Evolutionary conservation across 2,797 vertebrate genomes (phyloP), one percentile per base, ranked within the genome.

Genomic region (Ptychobarbus kaznakovi): DNA sequence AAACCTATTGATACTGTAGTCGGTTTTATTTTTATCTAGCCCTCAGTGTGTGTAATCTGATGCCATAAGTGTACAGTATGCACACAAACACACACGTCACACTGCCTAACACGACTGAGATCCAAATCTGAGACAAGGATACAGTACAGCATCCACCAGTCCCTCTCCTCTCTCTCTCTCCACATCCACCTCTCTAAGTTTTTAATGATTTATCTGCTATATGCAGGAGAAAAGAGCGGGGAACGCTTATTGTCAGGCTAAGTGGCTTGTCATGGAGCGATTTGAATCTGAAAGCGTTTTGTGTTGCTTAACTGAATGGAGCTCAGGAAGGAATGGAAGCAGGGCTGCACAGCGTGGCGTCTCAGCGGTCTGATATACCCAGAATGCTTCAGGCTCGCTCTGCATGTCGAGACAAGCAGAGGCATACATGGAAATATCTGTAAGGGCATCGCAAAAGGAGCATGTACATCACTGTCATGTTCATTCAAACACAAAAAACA

Each of bases 231-330:
- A 73, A 87, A 49, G 85, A 75, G 16, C 15, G 53, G 76, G 49
- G 66, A 81, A 22, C 65, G 79, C 51, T 75, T 78, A 89, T 90
- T 91, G 90, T 91, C 90, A 88, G 81, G 86, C 87, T 89, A 87
- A 91, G 81, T 85, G 86, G 81, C 89, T 88, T 87, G 84, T 90
- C 88, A 89, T 85, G 83, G 83, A 82, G 76, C 75, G 28, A 91
- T 92, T 91, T 92, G 86, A 91, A 92, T 91, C 86, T 89, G 87
- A 91, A 91, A 90, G 86, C 66, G 73, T 89, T 89, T 90, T 86
- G 84, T 88, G 80, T 88, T 80, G 79, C 28, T 75, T 68, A 61
- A 86, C 35, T 90, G 79, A 90, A 92, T 86, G 46, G 87, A 88
- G 69, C 81, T 83, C 85, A 76, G 83, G 84, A 86, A 58, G 81